Conservation (phyloP, 1,140 invertebrate species). For the Sycophaga agraensis region DNA sequence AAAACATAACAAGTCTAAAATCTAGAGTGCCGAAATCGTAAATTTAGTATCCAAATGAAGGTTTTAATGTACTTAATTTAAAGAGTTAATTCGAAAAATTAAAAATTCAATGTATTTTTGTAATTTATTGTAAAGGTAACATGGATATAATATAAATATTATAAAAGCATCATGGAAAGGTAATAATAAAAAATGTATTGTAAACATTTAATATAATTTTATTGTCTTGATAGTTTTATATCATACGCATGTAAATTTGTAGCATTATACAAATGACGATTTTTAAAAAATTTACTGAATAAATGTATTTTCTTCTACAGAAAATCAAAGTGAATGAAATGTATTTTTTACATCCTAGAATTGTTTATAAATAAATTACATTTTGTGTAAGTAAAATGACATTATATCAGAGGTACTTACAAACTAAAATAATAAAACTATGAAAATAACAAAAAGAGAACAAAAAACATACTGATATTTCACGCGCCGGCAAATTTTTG, state of each 20-base stretch:
- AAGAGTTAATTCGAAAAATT: no score
- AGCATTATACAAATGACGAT: constrained; percentile 33
- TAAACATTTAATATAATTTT: constrained; percentile 52
- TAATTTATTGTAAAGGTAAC: no score
- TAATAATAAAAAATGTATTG: constrained; percentile 2
- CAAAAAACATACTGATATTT: constrained; percentile 21
- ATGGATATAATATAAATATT: no score
- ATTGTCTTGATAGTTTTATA: constrained; percentile 46
- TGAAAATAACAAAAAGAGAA: constrained; percentile 28
- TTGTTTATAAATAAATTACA: constrained; percentile 40
- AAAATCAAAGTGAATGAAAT: constrained; percentile 25
- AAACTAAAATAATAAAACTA: constrained; percentile 25
- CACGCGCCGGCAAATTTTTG: constrained; percentile 17
- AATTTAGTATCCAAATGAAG: no score
- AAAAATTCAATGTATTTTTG: no score
- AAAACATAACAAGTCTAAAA: no score
- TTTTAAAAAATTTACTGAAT: constrained; percentile 23
- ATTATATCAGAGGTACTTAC: constrained; percentile 14
- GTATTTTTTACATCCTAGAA: constrained; percentile 24
- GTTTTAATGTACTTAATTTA: no score
- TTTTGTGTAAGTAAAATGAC: constrained; percentile 23
- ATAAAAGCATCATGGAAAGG: not conserved
- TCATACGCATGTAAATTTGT: constrained; percentile 35
- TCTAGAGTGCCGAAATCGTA: no score
- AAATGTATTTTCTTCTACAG: constrained; percentile 10